Base-by-base conservation (phyloP, 1,140 invertebrate genomes). In the Drosophila arizonae region DNA sequence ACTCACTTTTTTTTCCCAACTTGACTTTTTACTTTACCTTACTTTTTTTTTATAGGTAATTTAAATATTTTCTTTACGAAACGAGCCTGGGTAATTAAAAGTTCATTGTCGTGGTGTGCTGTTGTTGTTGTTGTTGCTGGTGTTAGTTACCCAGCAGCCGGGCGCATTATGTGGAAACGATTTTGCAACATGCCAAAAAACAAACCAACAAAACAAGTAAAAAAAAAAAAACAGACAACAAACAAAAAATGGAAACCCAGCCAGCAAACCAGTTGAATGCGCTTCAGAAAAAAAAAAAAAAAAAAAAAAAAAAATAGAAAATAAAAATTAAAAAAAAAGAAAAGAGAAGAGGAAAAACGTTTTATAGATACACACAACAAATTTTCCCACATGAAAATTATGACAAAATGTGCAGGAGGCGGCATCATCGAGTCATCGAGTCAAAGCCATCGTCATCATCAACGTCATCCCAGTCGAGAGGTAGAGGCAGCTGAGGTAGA, bases 311-410 rank as follows among this genome's bases (percentile, higher is more conserved):
- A 21, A 8, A 9, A 8, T 33, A 54, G 58, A 65, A 13, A 11
- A 5, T 6, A 30, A 30, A 6, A 30, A 30, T 6, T 30, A 30
- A 24, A 50, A 1, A 50, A 8, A 3, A 9, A 39, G 54, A 39
- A 54, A 45, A 21, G 3, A 50, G 21, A 13, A 50, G 21, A 24
- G 21, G 17, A 50, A 50, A 24, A 72, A 45, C 69, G 68, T 51
- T 65, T 71, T 71, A 41, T 43, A 56, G 61, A 62, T 36, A 62
- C 56, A 57, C 56, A 66, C 50, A 48, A 57, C 54, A 68, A 28
- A 78, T 84, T 82, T 82, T 82, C 79, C 76, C 80, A 82, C 80
- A 82, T 79, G 68, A 76, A 84, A 82, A 84, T 78, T 73, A 82
- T 79, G 80, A 84, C 79, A 84, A 79, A 79, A 84, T 72, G 52